Evolutionary conservation across 2,888 invertebrate species (phyloP).

Genomic region (Rhamnusium bicolor): DNA sequence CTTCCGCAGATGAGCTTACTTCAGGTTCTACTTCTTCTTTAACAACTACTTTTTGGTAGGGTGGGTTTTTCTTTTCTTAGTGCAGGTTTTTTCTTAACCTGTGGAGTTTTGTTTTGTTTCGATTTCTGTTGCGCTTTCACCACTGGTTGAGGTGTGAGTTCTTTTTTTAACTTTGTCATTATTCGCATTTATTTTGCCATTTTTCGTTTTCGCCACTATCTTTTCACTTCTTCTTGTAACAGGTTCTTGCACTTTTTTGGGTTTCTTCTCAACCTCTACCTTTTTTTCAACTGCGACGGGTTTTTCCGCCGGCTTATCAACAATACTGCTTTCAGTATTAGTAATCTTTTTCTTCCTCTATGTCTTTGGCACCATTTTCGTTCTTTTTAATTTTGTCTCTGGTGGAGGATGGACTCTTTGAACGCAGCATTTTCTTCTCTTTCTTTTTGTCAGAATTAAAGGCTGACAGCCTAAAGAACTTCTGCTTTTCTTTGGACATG

Average conservation of each 20-base stretch:
- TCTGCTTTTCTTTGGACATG: conserved; percentile 91
- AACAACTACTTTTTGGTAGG: conserved; percentile 24
- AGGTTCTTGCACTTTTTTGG: conserved; percentile 7
- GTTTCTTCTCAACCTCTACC: background rate
- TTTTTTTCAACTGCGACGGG: background rate
- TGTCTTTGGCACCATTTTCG: background rate
- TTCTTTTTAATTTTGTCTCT: conserved; percentile 16
- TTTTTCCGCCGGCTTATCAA: background rate
- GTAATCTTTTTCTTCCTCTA: background rate
- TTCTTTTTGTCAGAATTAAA: conserved; percentile 82
- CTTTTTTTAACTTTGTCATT: conserved; percentile 30
- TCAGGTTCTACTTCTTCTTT: conserved; percentile 41
- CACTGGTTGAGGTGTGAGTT: conserved; percentile 19
- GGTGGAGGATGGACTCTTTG: conserved; percentile 12
- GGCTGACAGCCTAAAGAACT: conserved; percentile 87
- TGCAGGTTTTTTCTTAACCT: background rate
- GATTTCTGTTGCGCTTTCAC: conserved; percentile 28
- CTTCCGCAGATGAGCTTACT: conserved; percentile 50
- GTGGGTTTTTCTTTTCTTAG: conserved; percentile 5
- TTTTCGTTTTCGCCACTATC: conserved; percentile 37
- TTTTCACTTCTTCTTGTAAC: conserved; percentile 17
- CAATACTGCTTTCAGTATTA: background rate
- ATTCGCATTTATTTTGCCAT: conserved; percentile 18
- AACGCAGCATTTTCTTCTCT: conserved; percentile 43
- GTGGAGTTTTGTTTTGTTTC: conserved; percentile 54